Evolutionary conservation across 2,113 vertebrate genomes (phyloP), one percentile per base, ranked within the genome.

Genomic region (Nycticorax nycticorax): DNA sequence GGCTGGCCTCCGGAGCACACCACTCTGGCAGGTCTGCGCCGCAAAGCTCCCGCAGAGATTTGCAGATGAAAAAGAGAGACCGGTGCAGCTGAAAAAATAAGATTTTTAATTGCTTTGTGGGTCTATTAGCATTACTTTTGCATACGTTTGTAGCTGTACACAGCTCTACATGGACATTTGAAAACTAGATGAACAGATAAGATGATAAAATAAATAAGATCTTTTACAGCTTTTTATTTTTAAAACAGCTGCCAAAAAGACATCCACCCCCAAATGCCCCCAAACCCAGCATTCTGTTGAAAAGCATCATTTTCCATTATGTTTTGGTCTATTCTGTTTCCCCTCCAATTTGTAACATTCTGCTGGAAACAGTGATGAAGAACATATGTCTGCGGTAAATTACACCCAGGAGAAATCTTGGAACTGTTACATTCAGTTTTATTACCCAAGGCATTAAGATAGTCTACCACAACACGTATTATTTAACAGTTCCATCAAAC

Each of bases 311-410:
- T 98, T 97, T 96, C 86, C 72, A 84, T 92, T 88, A 84, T 91
- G 86, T 78, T 94, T 96, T 94, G 60, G 83, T 96, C 94, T 95
- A 88, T 93, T 91, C 89, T 91, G 84, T 96, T 97, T 87, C 72
- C 66, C 72, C 88, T 96, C 93, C 90, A 86, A 91, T 96, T 97
- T 97, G 96, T 93, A 94, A 93, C 86, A 84, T 97, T 97, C 93
- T 97, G 90, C 81, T 98, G 76, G 93, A 97, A 98, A 97, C 63
- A 60, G 59, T 98, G 92, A 98, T 98, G 95, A 96, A 97, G 87
- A 98, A 97, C 97, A 98, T 79, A 97, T 97, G 98, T 97, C 85
- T 96, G 90, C 7, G n/a, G 93, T 94, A 96, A 97, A 98, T 97
- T 95, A 96, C 95, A 96, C 97, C 95, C 96, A 74, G 43, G 96